Conservation (phyloP, 2,113 vertebrate genomes). For the Cryptoleucopteryx plumbea region DNA sequence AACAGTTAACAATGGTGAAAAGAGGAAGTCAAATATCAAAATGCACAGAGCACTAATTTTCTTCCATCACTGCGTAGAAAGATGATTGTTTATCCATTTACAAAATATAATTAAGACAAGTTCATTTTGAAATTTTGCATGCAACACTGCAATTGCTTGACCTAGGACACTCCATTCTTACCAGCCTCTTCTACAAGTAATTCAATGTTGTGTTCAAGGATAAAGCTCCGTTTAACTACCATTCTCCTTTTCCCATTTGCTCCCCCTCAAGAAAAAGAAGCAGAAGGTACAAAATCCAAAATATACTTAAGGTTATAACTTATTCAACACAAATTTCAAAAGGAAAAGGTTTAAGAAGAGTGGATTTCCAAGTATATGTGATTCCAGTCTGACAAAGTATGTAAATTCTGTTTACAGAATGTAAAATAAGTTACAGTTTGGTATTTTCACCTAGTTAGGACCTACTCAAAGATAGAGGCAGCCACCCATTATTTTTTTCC, state of each 20-base stretch:
- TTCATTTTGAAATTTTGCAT: conserved; percentile 71
- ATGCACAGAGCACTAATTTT: conserved; percentile 75
- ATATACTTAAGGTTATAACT: conserved; percentile 6
- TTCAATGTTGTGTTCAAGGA: conserved; percentile 8
- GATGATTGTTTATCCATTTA: conserved; percentile 78
- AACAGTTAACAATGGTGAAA: conserved; percentile 72
- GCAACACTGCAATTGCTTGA: conserved; percentile 77
- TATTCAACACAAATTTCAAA: conserved; percentile 18
- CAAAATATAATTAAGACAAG: conserved; percentile 76
- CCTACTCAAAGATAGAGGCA: conserved; percentile 19
- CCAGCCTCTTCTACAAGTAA: conserved; percentile 72
- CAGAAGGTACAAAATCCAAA: conserved; percentile 14
- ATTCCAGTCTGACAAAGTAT: neutral
- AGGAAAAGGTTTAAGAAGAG: conserved; percentile 14
- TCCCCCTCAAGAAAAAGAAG: neutral
- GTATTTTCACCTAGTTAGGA: conserved; percentile 18
- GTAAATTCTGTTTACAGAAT: neutral
- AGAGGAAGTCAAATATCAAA: conserved; percentile 76
- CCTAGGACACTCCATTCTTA: conserved; percentile 70
- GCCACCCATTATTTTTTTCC: conserved; percentile 14
- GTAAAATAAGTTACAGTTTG: conserved; percentile 17
- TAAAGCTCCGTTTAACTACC: conserved; percentile 42
- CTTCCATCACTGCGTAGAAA: conserved; percentile 75
- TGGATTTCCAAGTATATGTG: neutral
- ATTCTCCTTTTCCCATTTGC: neutral